These are phyloP conservation scores for Myiagra hebetior DNA, from an alignment of 2,113 vertebrate species.

Conservation along the genomic window DNA sequence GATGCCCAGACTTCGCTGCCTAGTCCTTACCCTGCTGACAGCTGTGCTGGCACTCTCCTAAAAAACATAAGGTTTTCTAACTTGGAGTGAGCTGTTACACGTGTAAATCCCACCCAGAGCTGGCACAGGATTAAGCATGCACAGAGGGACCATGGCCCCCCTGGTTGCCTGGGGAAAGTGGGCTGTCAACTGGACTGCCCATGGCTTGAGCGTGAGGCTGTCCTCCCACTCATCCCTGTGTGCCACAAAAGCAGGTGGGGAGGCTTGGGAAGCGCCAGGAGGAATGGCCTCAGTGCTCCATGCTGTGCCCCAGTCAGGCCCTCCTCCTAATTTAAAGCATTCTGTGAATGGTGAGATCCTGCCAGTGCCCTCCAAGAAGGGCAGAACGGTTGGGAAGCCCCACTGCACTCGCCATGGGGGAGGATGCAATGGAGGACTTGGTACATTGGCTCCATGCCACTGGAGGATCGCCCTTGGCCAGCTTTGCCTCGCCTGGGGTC, in stretches of 20 bases:
- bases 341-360: not conserved
- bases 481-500: not conserved
- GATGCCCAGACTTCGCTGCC: not conserved
- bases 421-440: not conserved
- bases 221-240: rapidly evolving
- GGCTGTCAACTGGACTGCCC: not conserved
- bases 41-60: not conserved
- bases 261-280: not conserved
- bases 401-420: rapidly evolving
- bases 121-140: not conserved
- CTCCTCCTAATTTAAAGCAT: not conserved
- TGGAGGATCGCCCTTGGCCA: not conserved
- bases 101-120: not conserved
- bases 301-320: not conserved
- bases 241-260: not conserved
- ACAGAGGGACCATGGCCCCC: not conserved
- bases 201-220: not conserved
- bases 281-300: not conserved
- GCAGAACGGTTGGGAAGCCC: not conserved
- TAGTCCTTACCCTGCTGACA: not conserved
- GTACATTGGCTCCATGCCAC: rapidly evolving
- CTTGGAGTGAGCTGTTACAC: not conserved
- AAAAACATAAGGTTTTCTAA: not conserved
- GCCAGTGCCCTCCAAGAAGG: not conserved
- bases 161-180: not conserved